Evolutionary conservation across 2,113 vertebrate genomes (phyloP).

Genomic region (Trogon melanurus): DNA sequence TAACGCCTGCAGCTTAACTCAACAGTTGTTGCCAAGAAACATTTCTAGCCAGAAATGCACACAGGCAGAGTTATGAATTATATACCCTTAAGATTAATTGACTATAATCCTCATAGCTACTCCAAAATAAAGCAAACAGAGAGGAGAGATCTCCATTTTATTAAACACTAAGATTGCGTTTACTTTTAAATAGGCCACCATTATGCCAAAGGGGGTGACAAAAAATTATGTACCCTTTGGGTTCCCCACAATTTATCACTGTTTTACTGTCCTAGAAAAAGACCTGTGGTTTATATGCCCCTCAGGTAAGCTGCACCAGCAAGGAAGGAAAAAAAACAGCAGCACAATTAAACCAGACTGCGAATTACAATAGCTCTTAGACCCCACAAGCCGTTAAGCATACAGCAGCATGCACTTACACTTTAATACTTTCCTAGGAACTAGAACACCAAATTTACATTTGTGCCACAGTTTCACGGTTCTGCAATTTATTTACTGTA

Average conservation of each 20-base stretch:
- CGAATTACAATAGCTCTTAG: not conserved
- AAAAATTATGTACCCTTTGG: not conserved
- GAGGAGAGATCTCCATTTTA: not conserved
- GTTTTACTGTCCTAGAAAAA: not conserved
- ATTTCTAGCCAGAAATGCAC: constrained; percentile 7
- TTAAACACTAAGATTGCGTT: not conserved
- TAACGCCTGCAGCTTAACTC: constrained; percentile 24
- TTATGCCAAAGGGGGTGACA: not conserved
- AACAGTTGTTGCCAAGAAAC: constrained; percentile 26
- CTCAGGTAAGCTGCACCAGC: constrained; percentile 1
- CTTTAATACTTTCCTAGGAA: not conserved
- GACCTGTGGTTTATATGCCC: not conserved
- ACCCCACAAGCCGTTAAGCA: not conserved
- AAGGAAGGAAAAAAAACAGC: not conserved
- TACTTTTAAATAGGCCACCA: not conserved
- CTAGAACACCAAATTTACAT: constrained; percentile 24
- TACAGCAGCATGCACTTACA: not conserved
- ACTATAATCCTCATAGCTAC: not conserved
- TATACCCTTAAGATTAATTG: constrained; percentile 3
- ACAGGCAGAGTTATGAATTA: not conserved
- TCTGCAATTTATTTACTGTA: constrained; percentile 29
- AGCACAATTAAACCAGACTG: constrained; percentile 24
- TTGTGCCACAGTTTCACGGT: not conserved
- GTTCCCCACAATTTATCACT: not conserved
- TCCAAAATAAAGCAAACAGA: not conserved